Evolutionary conservation across 2,113 vertebrate species (phyloP).

Genomic region (Eidolon helvum): DNA sequence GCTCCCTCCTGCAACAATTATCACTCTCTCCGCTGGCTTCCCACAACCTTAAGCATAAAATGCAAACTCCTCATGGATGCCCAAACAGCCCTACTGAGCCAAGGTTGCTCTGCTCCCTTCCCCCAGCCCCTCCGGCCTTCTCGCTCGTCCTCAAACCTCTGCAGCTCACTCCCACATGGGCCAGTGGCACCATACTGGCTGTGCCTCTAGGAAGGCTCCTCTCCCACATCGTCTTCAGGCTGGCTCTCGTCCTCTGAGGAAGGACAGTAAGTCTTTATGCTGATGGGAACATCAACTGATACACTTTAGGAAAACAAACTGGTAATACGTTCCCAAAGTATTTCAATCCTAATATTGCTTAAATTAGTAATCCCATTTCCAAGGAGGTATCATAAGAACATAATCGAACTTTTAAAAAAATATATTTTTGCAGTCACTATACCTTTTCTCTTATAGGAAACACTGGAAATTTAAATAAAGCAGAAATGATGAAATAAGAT

Average conservation of each 20-base stretch:
- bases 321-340: neutral
- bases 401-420: neutral
- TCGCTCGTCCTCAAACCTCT: neutral
- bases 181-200: rapidly evolving
- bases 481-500: neutral
- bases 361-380: neutral
- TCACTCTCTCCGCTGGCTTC: neutral
- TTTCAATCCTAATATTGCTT: neutral
- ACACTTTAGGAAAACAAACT: neutral
- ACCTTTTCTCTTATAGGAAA: neutral
- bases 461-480: neutral
- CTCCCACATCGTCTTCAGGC: neutral
- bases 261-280: neutral
- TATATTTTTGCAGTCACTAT: neutral
- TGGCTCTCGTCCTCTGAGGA: neutral
- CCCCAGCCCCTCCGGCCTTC: neutral
- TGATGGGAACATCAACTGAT: neutral
- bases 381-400: neutral
- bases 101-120: neutral
- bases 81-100: neutral
- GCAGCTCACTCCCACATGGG: neutral
- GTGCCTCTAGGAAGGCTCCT: neutral
- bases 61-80: neutral
- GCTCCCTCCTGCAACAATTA: neutral
- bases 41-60: neutral